These are phyloP conservation scores for Agelaius phoeniceus DNA, from an alignment of 2,113 vertebrate species.

Conservation along the genomic window DNA sequence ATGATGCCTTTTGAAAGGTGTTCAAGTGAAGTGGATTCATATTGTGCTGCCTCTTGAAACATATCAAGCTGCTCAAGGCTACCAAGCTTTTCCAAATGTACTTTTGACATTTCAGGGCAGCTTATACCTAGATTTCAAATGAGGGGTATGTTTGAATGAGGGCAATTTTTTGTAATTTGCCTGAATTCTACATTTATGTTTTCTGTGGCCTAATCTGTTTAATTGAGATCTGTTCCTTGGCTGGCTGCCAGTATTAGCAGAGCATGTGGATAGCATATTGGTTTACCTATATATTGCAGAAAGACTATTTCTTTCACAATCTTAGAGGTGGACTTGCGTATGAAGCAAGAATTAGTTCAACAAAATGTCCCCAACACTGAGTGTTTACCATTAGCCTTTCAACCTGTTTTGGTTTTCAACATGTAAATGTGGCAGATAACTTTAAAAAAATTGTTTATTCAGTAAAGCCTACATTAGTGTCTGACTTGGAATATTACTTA, in stretches of 20 bases:
- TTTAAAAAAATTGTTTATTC: neutral
- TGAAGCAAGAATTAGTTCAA: neutral
- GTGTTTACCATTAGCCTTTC: neutral
- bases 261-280: slow-evolving; percentile 61
- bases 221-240: slow-evolving; percentile 73
- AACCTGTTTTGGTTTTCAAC: neutral
- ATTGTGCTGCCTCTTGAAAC: slow-evolving; percentile 69
- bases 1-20: slow-evolving; percentile 80
- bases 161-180: slow-evolving; percentile 71
- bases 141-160: slow-evolving; percentile 35
- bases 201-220: slow-evolving; percentile 79
- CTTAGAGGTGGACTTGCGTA: neutral
- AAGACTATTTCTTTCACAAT: neutral
- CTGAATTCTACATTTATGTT: slow-evolving; percentile 71
- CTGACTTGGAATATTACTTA: neutral
- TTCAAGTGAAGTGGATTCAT: slow-evolving; percentile 78
- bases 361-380: neutral
- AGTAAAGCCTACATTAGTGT: neutral
- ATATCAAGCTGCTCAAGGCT: slow-evolving; percentile 66
- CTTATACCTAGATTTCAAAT: slow-evolving; percentile 66
- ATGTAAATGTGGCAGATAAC: neutral
- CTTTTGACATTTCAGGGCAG: slow-evolving; percentile 70
- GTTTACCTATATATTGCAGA: slow-evolving; percentile 1
- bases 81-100: slow-evolving; percentile 66
- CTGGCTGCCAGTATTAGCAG: slow-evolving; percentile 58